Conservation (phyloP, 35 echinoderm and acorn worm species). For the Chiridota heheva region DNA sequence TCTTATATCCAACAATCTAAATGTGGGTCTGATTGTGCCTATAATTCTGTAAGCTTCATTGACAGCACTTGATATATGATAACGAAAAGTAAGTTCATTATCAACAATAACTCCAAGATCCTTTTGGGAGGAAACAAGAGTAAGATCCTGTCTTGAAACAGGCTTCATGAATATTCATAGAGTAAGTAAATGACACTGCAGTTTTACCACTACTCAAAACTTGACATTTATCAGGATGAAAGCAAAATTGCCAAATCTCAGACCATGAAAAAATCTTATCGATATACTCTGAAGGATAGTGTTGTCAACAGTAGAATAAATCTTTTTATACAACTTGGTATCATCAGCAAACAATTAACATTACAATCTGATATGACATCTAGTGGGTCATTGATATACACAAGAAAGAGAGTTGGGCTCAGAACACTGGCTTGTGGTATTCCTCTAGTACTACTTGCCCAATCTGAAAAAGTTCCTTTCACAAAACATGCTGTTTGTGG, state of each 20-base stretch:
- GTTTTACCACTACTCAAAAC: constrained; percentile 10
- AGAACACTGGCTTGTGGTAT: constrained; percentile 26
- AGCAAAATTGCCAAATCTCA: constrained; percentile 2
- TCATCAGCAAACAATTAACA: not conserved
- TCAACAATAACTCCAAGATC: constrained; percentile 4
- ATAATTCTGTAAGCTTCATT: not conserved
- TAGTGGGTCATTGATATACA: constrained; percentile 15
- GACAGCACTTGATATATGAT: not conserved
- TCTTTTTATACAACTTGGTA: constrained; percentile 18
- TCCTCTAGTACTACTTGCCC: not conserved
- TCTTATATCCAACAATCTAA: not conserved
- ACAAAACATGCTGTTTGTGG: not conserved
- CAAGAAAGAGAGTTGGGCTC: not conserved
- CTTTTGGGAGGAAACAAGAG: not conserved
- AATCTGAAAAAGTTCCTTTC: constrained; percentile 1
- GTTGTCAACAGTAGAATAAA: not conserved
- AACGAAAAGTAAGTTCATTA: not conserved
- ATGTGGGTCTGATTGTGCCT: not conserved
- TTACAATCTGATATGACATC: not conserved
- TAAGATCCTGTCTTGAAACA: not conserved
- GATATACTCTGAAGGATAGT: constrained; percentile 15
- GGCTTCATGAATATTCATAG: not conserved
- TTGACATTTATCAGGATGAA: constrained; percentile 31
- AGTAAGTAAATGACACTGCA: not conserved
- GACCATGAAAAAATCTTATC: not conserved